phyloP scores from a whole-genome alignment of 2,113 vertebrate genomes.

The Dipodomys stephensi region DNA sequence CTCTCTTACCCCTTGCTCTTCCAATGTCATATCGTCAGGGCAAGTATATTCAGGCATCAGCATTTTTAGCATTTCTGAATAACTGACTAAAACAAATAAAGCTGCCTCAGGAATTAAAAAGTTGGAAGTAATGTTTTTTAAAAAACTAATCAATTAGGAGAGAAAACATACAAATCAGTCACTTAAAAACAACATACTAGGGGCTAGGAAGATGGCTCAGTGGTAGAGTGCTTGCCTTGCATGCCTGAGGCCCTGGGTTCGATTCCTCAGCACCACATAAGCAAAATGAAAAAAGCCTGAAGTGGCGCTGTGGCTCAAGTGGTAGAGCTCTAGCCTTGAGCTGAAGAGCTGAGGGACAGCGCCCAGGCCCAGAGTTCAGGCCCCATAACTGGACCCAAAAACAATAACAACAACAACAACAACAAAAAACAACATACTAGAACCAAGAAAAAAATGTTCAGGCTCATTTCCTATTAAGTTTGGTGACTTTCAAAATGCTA shows the following conservation, averaged over 20 bases:
- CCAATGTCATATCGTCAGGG: slow-evolving; percentile 3
- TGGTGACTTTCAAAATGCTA: slow-evolving; percentile 61
- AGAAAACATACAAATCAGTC: background rate
- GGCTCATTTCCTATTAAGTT: slow-evolving; percentile 30
- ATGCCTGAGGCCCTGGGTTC: no score
- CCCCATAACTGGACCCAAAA: no score
- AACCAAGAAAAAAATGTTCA: slow-evolving; percentile 45
- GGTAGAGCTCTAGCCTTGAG: no score
- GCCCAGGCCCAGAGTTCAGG: no score
- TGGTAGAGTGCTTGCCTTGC: no score
- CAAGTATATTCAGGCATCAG: slow-evolving; percentile 51
- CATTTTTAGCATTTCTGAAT: slow-evolving; percentile 63
- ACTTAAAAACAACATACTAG: slow-evolving; percentile 44
- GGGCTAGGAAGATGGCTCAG: no score
- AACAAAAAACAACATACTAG: slow-evolving; percentile 31
- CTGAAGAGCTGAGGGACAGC: no score
- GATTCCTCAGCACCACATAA: no score
- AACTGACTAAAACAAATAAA: slow-evolving; percentile 45
- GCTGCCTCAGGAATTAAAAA: slow-evolving; percentile 42
- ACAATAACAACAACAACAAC: no score
- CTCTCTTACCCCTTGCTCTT: slow-evolving; percentile 33
- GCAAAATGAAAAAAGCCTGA: no score
- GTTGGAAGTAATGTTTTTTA: slow-evolving; percentile 47
- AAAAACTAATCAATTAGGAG: slow-evolving; percentile 34
- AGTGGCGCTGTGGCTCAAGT: no score